Evolutionary conservation across 92 coral and sea anemone genomes (phyloP).

Genomic region (Plumapathes pennacea): DNA sequence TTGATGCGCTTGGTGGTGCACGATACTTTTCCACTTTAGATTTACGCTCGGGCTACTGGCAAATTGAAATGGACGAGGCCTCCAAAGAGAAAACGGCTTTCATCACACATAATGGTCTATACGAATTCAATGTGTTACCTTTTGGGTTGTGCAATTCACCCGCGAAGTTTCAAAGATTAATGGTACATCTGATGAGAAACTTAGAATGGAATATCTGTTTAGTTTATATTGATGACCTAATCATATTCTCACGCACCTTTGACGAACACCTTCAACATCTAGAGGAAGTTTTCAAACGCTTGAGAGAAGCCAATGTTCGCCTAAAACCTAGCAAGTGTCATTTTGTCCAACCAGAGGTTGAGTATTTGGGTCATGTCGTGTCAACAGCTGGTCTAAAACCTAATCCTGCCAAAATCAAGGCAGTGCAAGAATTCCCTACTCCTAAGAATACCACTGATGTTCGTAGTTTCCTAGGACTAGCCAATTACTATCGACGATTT

Average conservation of each 20-base stretch:
- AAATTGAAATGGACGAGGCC: slow-evolving; percentile 25
- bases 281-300: slow-evolving; percentile 26
- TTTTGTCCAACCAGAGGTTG: slow-evolving; percentile 23
- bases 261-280: slow-evolving; percentile 29
- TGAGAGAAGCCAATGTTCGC: slow-evolving; percentile 16
- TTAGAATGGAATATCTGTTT: slow-evolving; percentile 24
- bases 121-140: slow-evolving; percentile 44
- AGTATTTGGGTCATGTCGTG: slow-evolving; percentile 52
- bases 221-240: slow-evolving; percentile 46
- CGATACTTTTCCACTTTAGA: slow-evolving; percentile 44
- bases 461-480: slow-evolving; percentile 54
- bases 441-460: slow-evolving; percentile 31
- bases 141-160: slow-evolving; percentile 56
- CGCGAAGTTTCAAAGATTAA: slow-evolving; percentile 51
- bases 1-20: slow-evolving; percentile 51
- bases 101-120: slow-evolving; percentile 55
- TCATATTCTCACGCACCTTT: slow-evolving; percentile 15
- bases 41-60: slow-evolving; percentile 56
- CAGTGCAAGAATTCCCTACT: slow-evolving; percentile 41
- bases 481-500: slow-evolving; percentile 56
- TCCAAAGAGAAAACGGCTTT: slow-evolving; percentile 55
- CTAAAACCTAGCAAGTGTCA: slow-evolving; percentile 46
- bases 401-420: slow-evolving; percentile 35
- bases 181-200: slow-evolving; percentile 36
- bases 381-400: slow-evolving; percentile 37